Evolutionary conservation across 2,888 invertebrate species (phyloP).

Genomic region (Elaeidobius kamerunicus): DNA sequence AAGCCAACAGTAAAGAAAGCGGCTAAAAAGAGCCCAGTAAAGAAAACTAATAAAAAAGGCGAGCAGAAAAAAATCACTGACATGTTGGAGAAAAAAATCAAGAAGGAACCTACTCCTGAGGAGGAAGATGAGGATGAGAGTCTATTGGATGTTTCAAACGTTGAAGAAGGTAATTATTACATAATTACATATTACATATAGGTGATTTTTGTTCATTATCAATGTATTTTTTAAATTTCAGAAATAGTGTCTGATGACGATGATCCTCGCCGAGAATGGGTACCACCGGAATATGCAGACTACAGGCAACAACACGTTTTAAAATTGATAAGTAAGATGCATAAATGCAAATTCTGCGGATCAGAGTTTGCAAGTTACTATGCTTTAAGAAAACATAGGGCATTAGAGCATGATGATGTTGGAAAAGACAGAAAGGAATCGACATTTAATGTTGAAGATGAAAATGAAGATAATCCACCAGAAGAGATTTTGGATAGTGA

Average conservation of each 20-base stretch:
- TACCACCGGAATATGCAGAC: constrained; percentile 38
- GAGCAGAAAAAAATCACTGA: background rate
- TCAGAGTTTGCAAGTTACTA: constrained; percentile 38
- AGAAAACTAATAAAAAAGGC: background rate
- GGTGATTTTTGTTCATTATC: too few relatives aligned
- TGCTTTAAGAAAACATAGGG: constrained; percentile 38
- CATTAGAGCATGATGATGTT: constrained; percentile 19
- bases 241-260: constrained; percentile 30
- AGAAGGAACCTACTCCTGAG: too few relatives aligned
- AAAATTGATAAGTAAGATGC: constrained; percentile 28
- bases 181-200: background rate
- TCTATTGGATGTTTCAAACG: background rate
- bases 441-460: constrained; percentile 1
- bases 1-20: background rate
- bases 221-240: too few relatives aligned
- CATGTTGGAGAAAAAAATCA: constrained; percentile 1
- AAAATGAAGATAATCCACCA: too few relatives aligned
- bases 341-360: constrained; percentile 45
- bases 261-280: constrained; percentile 36
- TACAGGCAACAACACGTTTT: constrained; percentile 36
- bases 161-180: background rate
- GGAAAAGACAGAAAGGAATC: constrained; percentile 20
- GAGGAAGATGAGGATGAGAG: constrained; percentile 4
- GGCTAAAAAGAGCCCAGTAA: background rate
- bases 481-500: too few relatives aligned